Conservation (phyloP, 1,140 invertebrate genomes). For the Drosophila pallidifrons region DNA sequence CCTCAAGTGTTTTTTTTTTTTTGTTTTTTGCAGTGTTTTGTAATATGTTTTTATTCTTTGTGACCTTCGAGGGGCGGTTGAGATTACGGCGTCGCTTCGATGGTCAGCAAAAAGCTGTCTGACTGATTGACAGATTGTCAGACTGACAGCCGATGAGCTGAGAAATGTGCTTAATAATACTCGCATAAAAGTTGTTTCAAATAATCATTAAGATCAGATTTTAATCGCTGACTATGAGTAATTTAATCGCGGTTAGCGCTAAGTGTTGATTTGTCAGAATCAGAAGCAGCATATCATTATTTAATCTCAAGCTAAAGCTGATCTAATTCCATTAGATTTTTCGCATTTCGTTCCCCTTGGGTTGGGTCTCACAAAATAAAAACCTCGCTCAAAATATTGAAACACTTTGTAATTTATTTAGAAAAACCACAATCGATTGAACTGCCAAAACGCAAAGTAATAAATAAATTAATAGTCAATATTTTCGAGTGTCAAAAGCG, state of each 20-base stretch:
- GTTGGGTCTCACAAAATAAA: background rate
- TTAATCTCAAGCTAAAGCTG: background rate
- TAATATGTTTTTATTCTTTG: conserved; percentile 3
- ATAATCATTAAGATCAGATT: conserved; percentile 48
- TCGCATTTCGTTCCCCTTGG: background rate
- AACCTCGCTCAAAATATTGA: conserved; percentile 13
- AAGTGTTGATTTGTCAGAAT: conserved; percentile 16
- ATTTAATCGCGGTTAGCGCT: conserved; percentile 4
- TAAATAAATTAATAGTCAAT: conserved; percentile 53
- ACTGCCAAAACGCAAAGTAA: conserved; percentile 38
- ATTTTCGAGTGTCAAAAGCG: conserved; percentile 21
- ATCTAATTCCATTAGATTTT: background rate
- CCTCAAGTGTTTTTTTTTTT: conserved; percentile 51
- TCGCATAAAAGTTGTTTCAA: conserved; percentile 2
- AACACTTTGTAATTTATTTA: background rate
- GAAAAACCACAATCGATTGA: background rate
- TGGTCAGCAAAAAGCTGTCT: conserved; percentile 53
- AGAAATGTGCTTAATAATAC: conserved; percentile 37
- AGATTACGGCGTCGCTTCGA: conserved; percentile 72
- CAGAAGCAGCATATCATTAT: background rate
- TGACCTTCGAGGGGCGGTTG: conserved; percentile 74
- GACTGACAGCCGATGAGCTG: conserved; percentile 57
- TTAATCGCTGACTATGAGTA: conserved; percentile 23
- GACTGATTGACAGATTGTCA: conserved; percentile 46
- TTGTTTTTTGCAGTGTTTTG: conserved; percentile 24